A percentile compares a stretch with the other conserved stretches of the same genome.
Conservation (phyloP, 2,888 invertebrate species). For the Tuberolachnus salignus region DNA sequence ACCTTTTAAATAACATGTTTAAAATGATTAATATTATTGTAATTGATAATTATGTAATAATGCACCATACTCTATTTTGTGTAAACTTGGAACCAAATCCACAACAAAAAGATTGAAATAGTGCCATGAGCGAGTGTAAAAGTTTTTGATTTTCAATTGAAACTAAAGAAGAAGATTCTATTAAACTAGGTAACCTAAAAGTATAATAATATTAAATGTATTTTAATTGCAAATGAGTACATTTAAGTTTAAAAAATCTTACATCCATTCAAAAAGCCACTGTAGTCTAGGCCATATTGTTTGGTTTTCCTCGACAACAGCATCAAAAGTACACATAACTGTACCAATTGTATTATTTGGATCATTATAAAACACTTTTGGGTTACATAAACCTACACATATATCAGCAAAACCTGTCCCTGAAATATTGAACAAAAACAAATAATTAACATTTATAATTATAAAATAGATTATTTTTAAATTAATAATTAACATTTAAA, state of each 20-base stretch:
- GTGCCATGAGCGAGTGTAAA: slow-evolving; percentile 66
- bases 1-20: slow-evolving; percentile 61
- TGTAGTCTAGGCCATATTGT: slow-evolving; percentile 74
- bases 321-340: slow-evolving; percentile 67
- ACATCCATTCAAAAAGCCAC: slow-evolving; percentile 73
- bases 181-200: slow-evolving; percentile 67
- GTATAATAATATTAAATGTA: neutral
- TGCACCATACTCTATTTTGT: slow-evolving; percentile 62
- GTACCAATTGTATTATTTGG: slow-evolving; percentile 66
- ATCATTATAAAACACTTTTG: slow-evolving; percentile 71
- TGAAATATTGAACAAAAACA: slow-evolving; percentile 56
- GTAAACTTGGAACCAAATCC: slow-evolving; percentile 74
- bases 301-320: slow-evolving; percentile 61
- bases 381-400: slow-evolving; percentile 66
- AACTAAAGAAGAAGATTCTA: slow-evolving; percentile 67
- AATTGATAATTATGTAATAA: slow-evolving; percentile 13
- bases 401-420: slow-evolving; percentile 64
- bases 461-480: too few relatives aligned
- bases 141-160: slow-evolving; percentile 66
- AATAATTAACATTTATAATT: neutral
- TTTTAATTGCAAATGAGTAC: neutral
- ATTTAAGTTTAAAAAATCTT: slow-evolving; percentile 62
- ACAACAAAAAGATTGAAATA: slow-evolving; percentile 68
- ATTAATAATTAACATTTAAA: neutral
- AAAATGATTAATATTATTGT: slow-evolving; percentile 11